Evolutionary conservation across 1,140 invertebrate species (phyloP), one percentile per base, ranked within the genome.

Genomic region (Melitaea cinxia): DNA sequence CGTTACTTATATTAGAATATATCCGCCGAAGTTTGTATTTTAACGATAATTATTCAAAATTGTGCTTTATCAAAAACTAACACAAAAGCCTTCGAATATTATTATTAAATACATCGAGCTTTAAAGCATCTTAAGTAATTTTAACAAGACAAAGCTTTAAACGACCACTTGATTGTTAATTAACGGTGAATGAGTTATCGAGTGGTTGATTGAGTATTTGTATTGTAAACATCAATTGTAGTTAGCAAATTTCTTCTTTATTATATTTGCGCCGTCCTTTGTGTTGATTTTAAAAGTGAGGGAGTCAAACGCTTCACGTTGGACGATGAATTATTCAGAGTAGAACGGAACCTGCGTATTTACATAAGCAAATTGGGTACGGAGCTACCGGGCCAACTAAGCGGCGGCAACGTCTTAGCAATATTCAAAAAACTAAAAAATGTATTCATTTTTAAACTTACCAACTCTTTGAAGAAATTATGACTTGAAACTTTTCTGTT

Each of bases 311-410:
- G 76, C 76, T 79, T 78, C 67, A 72, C 64, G 75, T 70, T 65
- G 70, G 56, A 62, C 72, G 75, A 82, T 86, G 82, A 85, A 86
- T 86, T 75, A 86, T 86, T 86, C 83, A 86, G 73, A 70, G 78
- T 73, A 75, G 75, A 78, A 78, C 75, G 82, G 77, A 80, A 86
- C 76, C 82, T 85, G 79, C 72, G 81, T 83, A 86, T 86, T 84
- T 86, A 84, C 83, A 83, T 86, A 86, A 83, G 83, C 78, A 84
- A 86, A 86, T 84, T 86, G 83, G 80, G 78, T 86, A 77, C 82
- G 75, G 77, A 63, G 60, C 73, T 70, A 72, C 65, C 70, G 57
- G 61, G 55, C 64, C 63, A 64, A 58, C 55, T 65, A 42, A 64
- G 35, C 59, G 54, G 55, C 30, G 50, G 19, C 30, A 53, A 65